Base-by-base conservation (phyloP, 2,113 vertebrate genomes). In the Trachemys scripta region DNA sequence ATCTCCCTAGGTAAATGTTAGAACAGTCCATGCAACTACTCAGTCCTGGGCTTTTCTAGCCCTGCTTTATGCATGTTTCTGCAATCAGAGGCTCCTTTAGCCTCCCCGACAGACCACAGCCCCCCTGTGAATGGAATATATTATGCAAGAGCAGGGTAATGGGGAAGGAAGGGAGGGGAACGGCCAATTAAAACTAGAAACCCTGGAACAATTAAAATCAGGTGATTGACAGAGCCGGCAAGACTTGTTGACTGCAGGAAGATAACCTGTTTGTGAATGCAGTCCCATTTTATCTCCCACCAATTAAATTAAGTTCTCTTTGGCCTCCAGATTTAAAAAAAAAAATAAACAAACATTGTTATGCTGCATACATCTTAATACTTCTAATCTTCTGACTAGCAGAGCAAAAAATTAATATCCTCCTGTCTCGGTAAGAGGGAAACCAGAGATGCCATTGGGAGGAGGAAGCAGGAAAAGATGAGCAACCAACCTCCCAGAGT, bases 341-440 rank as follows among this genome's bases (percentile, higher is more conserved):
- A 97, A 92, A 75, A 56, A 8, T 94, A 97, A 97, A 96, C 97
- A 98, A 98, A 98, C 97, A 98, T 88, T 97, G 97, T 94, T 97
- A 94, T 96, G 97, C 95, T 95, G 92, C 97, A 97, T 98, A 98
- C 97, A 97, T 98, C 98, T 98, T 98, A 98, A 98, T 98, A 97
- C 94, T 98, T 98, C 97, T 98, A 98, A 98, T 98, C 97, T 98
- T 98, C 97, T 98, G 98, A 98, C 97, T 98, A 98, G 97, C 96
- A 98, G 98, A 98, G 98, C 98, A 98, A 98, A 98, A 98, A 98
- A 98, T 98, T 98, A 98, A 96, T 98, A 98, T 98, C 95, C 97
- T 98, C 95, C 89, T 97, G 97, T 93, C 95, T 97, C 14, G 7
- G 93, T 96, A 92, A 97, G 85, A 95, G 85, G 62, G 38, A 98